Evolutionary conservation across 1,140 invertebrate species (phyloP).

Genomic region (Zophobas atratus): DNA sequence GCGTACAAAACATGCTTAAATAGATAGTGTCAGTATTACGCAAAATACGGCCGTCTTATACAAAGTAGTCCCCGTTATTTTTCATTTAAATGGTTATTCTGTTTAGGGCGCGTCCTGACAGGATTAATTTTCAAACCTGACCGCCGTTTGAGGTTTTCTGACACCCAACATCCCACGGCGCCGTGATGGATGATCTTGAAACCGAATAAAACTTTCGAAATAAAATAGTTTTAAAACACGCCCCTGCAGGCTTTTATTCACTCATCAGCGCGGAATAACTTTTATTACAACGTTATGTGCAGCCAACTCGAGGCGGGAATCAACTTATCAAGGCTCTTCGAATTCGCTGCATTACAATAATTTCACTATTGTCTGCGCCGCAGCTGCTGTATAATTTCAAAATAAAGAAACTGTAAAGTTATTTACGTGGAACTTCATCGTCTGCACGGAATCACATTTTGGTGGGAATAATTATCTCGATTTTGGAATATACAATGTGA

Average conservation of each 20-base stretch:
- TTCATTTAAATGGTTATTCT: conserved; percentile 41
- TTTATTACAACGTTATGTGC: background rate
- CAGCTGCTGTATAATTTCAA: too few relatives aligned
- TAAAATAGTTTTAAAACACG: conserved; percentile 12
- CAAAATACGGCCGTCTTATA: conserved; percentile 14
- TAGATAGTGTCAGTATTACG: conserved; percentile 34
- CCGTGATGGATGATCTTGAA: conserved; percentile 25
- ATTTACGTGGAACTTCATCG: conserved; percentile 8
- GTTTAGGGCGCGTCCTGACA: conserved; percentile 19
- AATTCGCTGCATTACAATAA: too few relatives aligned
- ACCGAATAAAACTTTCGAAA: conserved; percentile 22
- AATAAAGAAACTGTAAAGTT: too few relatives aligned
- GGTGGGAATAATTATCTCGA: too few relatives aligned
- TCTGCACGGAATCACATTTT: too few relatives aligned
- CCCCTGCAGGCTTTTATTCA: conserved; percentile 17
- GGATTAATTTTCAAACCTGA: conserved; percentile 43
- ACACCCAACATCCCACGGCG: conserved; percentile 22
- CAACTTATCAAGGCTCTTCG: too few relatives aligned
- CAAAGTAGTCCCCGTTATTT: conserved; percentile 28
- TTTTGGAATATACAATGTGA: too few relatives aligned
- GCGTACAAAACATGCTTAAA: conserved; percentile 33
- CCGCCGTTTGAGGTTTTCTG: conserved; percentile 38
- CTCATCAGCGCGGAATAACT: conserved; percentile 31
- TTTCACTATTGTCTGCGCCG: too few relatives aligned
- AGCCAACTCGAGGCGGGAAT: too few relatives aligned